Percentiles rank a stretch among this genome's conserved stretches.
These are phyloP conservation scores for Parthenolecanium corni DNA, from an alignment of 2,888 invertebrate species.

Conservation along the genomic window DNA sequence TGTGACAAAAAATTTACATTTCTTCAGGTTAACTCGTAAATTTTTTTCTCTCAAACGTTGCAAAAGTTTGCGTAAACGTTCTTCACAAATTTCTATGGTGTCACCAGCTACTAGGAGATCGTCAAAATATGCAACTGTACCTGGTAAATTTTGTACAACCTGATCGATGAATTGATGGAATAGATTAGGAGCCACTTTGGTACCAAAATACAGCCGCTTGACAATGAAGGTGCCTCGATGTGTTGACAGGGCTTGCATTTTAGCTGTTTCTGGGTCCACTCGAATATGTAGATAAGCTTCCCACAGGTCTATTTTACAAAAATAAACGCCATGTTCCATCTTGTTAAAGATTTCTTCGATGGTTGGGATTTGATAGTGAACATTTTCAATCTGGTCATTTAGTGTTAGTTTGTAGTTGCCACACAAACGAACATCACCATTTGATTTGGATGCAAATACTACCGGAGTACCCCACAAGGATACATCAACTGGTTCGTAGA, in stretches of 20 bases:
- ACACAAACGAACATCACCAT: slow-evolving; percentile 25
- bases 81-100: not conserved
- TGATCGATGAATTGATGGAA: slow-evolving; percentile 22
- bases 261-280: not conserved
- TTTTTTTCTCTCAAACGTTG: not conserved
- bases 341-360: slow-evolving; percentile 29
- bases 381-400: slow-evolving; percentile 9
- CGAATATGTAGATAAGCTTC: slow-evolving; percentile 6
- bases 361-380: slow-evolving; percentile 16
- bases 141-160: not conserved
- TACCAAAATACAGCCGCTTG: slow-evolving; percentile 14
- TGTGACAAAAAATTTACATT: slow-evolving; percentile 12
- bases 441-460: slow-evolving; percentile 26
- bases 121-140: slow-evolving; percentile 5
- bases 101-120: slow-evolving; percentile 12
- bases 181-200: slow-evolving; percentile 12
- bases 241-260: slow-evolving; percentile 6
- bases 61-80: slow-evolving; percentile 4
- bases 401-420: slow-evolving; percentile 30
- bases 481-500: slow-evolving; percentile 19
- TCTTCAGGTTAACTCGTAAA: slow-evolving; percentile 13
- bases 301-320: slow-evolving; percentile 8
- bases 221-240: slow-evolving; percentile 13
- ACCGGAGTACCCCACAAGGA: slow-evolving; percentile 30
- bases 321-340: slow-evolving; percentile 17